These are phyloP conservation scores for Schizopygopsis malacanthus DNA, from an alignment of 2,797 vertebrate genomes.

Conservation along the genomic window DNA sequence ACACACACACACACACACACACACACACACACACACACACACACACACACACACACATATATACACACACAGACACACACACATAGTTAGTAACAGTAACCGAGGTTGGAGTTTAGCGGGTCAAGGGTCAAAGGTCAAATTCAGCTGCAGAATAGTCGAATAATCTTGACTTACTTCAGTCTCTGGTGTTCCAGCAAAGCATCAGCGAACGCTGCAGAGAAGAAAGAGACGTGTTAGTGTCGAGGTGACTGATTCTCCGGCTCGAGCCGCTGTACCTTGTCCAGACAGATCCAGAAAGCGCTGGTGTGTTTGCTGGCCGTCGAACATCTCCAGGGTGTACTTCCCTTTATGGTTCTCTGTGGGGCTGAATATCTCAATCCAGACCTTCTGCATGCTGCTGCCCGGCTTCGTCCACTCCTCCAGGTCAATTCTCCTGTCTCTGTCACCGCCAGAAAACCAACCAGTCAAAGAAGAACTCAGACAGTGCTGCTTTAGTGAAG, in stretches of 20 bases:
- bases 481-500: not conserved
- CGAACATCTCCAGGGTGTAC: conserved; percentile 90
- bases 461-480: not conserved
- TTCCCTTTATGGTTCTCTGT: conserved; percentile 89
- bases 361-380: conserved; percentile 90
- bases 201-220: conserved; percentile 85
- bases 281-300: conserved; percentile 86
- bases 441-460: conserved; percentile 59
- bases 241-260: too few relatives aligned
- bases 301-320: conserved; percentile 82
- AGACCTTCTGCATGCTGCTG: conserved; percentile 86
- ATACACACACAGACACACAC: too few relatives aligned
- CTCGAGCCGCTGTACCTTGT: conserved; percentile 77
- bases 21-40: too few relatives aligned
- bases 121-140: too few relatives aligned
- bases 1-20: too few relatives aligned
- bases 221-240: not conserved
- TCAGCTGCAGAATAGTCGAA: too few relatives aligned
- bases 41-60: too few relatives aligned
- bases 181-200: conserved; percentile 88
- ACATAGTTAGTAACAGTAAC: too few relatives aligned
- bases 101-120: too few relatives aligned
- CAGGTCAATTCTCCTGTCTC: conserved; percentile 85
- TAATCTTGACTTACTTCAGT: conserved; percentile 83
- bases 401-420: conserved; percentile 80